phyloP scores from a whole-genome alignment of 1,140 invertebrate species.

The Cydia fagiglandana region DNA sequence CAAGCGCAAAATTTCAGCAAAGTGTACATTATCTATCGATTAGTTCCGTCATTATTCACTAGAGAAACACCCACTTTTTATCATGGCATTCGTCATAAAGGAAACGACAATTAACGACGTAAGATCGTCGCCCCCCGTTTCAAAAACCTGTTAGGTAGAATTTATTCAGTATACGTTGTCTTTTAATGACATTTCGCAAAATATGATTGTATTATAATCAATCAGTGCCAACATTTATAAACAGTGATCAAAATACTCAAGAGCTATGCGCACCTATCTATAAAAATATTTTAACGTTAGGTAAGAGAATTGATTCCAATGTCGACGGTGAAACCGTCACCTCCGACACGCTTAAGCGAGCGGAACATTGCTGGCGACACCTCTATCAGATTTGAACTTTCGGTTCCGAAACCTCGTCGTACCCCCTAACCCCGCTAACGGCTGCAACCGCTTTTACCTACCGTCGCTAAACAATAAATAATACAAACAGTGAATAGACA shows the following conservation, averaged over 20 bases:
- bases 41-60: constrained; percentile 1
- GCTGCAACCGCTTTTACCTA: background rate
- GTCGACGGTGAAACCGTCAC: constrained; percentile 62
- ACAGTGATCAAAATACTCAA: constrained; percentile 39
- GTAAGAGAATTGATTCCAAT: constrained; percentile 67
- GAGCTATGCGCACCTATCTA: constrained; percentile 32
- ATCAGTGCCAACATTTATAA: constrained; percentile 58
- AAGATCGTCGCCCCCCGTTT: background rate
- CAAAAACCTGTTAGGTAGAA: background rate
- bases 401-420: constrained; percentile 35
- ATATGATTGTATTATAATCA: constrained; percentile 44
- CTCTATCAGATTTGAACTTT: constrained; percentile 51
- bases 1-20: background rate
- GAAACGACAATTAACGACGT: background rate
- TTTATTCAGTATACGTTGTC: background rate
- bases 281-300: constrained; percentile 65
- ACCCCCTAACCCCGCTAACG: background rate
- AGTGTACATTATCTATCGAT: constrained; percentile 3
- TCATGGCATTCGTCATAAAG: constrained; percentile 2
- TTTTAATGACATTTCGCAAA: constrained; percentile 59
- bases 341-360: constrained; percentile 61
- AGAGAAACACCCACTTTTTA: constrained; percentile 18
- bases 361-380: constrained; percentile 70
- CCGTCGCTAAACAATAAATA: background rate
- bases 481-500: background rate